These are phyloP conservation scores for Brachionus rubens DNA, from an alignment of 1,140 invertebrate genomes.

Conservation along the genomic window DNA sequence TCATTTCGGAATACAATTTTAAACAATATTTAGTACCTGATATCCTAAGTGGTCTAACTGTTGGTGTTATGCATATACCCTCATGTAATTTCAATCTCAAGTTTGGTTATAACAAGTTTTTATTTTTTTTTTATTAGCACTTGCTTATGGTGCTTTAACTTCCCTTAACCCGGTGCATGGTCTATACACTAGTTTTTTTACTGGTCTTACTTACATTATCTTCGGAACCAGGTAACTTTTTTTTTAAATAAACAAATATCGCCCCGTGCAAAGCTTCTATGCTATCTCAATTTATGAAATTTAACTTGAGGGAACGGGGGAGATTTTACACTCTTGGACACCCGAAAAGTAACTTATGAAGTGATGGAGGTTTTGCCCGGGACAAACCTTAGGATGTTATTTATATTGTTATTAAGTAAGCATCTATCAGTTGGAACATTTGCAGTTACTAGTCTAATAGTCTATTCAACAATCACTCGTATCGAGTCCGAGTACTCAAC, in stretches of 20 bases:
- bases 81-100: slow-evolving; percentile 9
- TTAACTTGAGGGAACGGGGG: too few species aligned
- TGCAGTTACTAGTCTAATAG: slow-evolving; percentile 50
- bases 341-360: too few species aligned
- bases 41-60: slow-evolving; percentile 42
- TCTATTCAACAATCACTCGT: slow-evolving; percentile 43
- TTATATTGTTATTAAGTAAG: slow-evolving; percentile 18
- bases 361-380: too few species aligned
- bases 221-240: slow-evolving; percentile 51
- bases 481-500: slow-evolving; percentile 16
- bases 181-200: slow-evolving; percentile 54
- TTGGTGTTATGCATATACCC: slow-evolving; percentile 41
- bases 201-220: slow-evolving; percentile 51
- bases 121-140: slow-evolving; percentile 50
- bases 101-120: not conserved
- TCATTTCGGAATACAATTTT: slow-evolving; percentile 41
- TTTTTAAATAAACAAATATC: not conserved
- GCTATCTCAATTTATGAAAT: too few species aligned
- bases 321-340: too few species aligned
- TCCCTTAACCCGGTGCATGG: slow-evolving; percentile 49
- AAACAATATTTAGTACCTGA: slow-evolving; percentile 23
- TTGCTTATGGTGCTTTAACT: slow-evolving; percentile 63
- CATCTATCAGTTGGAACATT: slow-evolving; percentile 53
- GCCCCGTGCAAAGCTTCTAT: too few species aligned
- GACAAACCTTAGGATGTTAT: too few species aligned